These are phyloP conservation scores for Eubasilissa splendida DNA, from an alignment of 2,888 invertebrate genomes.

Conservation along the genomic window DNA sequence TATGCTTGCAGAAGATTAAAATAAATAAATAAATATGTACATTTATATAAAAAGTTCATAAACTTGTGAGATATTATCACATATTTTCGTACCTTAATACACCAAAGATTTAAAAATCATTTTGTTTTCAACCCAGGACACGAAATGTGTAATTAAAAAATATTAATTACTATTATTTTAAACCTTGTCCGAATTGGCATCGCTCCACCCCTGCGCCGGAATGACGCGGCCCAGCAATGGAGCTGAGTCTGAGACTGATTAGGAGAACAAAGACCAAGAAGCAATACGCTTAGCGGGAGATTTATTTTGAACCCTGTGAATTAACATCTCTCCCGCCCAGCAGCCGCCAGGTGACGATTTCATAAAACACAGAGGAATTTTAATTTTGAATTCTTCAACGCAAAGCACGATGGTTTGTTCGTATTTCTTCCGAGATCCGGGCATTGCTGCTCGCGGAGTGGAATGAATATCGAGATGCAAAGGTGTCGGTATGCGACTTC, in stretches of 20 bases:
- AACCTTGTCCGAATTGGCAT: too few relatives aligned
- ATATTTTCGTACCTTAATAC: too few relatives aligned
- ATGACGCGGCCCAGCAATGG: background rate
- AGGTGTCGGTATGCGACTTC: too few relatives aligned
- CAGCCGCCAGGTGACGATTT: conserved; percentile 1
- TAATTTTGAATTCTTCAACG: conserved; percentile 52
- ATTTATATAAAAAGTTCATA: too few relatives aligned
- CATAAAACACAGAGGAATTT: conserved; percentile 52
- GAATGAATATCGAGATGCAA: too few relatives aligned
- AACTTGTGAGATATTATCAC: too few relatives aligned
- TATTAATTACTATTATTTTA: too few relatives aligned
- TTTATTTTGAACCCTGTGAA: conserved; percentile 49
- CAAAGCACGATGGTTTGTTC: conserved; percentile 26
- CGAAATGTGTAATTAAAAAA: too few relatives aligned
- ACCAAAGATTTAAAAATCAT: background rate
- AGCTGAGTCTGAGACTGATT: conserved; percentile 40
- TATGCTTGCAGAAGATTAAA: too few relatives aligned
- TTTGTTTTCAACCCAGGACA: background rate
- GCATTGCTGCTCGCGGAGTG: too few relatives aligned
- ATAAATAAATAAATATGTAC: too few relatives aligned
- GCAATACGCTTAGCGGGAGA: conserved; percentile 47
- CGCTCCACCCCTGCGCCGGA: background rate
- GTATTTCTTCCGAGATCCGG: background rate
- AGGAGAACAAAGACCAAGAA: conserved; percentile 52
- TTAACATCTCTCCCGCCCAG: conserved; percentile 39